Base-by-base conservation (phyloP, 2,888 invertebrate genomes). In the Dioctria rufipes region DNA sequence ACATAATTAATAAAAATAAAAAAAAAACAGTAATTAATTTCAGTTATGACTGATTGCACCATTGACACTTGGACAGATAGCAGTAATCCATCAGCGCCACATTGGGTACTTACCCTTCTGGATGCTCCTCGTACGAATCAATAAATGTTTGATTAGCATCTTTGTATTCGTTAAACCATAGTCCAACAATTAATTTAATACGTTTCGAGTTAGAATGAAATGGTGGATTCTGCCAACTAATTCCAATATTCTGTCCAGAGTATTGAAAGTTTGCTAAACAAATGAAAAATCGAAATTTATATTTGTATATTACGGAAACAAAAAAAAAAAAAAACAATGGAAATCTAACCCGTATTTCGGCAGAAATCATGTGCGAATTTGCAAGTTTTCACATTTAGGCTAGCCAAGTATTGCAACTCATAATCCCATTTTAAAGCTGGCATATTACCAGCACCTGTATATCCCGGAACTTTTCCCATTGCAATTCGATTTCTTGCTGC, bases 201-300 rank as follows among this genome's bases (percentile, higher is more conserved):
- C 88, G 86, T 66, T 85, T 85, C 11, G 87, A 86, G 79, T 88
- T 85, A n/a, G 88, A 87, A 60, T 86, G 86, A 80, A 88, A 87
- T 42, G 86, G 85, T 40, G 81, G 85, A 25, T 84, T 85, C 78
- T 87, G 87, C 87, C 87, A 88, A 80, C 86, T 86, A 82, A 86
- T 86, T 3, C 87, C 88, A 66, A 88, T 88, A 83, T 88, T 88
- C 82, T 88, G 88, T 3, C 88, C 88, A 80, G 87, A 87, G 13
- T 85, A 84, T 43, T 77, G 82, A 82, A 84, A 88, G 8, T 85
- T 85, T 5, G 67, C 83, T 81, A 63, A 37, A 67, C n/a, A 42
- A 73, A 69, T 39, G 25, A 11, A 67, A 13, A 46, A 11, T 3
- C 80, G 46, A 6, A 46, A 6, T 25, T 25, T 1, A 25, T 25